Percentiles rank a stretch among this genome's conserved stretches.
phyloP scores from a whole-genome alignment of 2,797 vertebrate genomes.

The Ctenopoma multispine region DNA sequence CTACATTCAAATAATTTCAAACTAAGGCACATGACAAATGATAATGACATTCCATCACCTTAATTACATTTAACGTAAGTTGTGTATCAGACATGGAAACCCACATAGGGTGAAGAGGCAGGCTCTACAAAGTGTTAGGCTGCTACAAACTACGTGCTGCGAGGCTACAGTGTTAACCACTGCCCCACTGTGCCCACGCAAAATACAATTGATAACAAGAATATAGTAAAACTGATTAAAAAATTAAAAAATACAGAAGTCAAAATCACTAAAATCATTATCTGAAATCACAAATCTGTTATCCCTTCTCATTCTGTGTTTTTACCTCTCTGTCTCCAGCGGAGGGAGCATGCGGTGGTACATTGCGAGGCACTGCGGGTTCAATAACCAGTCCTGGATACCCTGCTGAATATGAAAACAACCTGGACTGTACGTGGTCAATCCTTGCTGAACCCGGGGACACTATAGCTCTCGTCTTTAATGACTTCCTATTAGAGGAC shows the following conservation, averaged over 20 bases:
- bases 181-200: neutral
- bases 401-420: conserved; percentile 96
- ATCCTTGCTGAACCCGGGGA: conserved; percentile 97
- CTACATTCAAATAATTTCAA: too few species aligned
- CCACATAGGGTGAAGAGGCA: too few species aligned
- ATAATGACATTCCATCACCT: too few species aligned
- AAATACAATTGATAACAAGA: neutral
- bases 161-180: too few species aligned
- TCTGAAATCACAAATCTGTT: neutral
- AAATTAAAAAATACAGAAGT: neutral
- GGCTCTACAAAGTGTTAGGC: too few species aligned
- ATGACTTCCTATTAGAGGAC: conserved; percentile 96
- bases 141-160: too few species aligned
- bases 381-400: conserved; percentile 95
- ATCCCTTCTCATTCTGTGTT: conserved; percentile 3
- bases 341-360: conserved; percentile 96
- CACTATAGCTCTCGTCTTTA: conserved; percentile 97
- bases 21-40: neutral
- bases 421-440: conserved; percentile 97
- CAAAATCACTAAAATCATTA: neutral
- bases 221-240: neutral
- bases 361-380: conserved; percentile 93
- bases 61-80: too few species aligned
- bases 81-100: too few species aligned
- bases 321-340: conserved; percentile 78